Percentiles rank a stretch among this genome's conserved stretches.
Evolutionary conservation across 2,888 invertebrate species (phyloP).

Genomic region (Caenorhabditis drosophilae): DNA sequence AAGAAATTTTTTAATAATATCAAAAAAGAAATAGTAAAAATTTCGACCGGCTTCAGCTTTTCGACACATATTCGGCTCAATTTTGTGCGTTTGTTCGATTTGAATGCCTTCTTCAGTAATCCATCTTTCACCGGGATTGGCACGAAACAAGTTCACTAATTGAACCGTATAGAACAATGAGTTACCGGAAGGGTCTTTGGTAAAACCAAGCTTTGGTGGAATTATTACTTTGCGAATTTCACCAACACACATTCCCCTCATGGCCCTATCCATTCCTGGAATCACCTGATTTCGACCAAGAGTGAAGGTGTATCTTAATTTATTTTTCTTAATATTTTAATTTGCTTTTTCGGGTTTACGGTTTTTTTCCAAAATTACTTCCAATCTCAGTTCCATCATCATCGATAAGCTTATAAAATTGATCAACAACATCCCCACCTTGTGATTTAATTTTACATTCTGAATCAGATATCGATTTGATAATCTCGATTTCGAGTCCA

Average conservation of each 20-base stretch:
- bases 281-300: slow-evolving; percentile 31
- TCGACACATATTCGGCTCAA: slow-evolving; percentile 20
- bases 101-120: slow-evolving; percentile 36
- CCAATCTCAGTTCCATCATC: slow-evolving; percentile 62
- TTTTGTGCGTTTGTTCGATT: slow-evolving; percentile 40
- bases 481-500: slow-evolving; percentile 29
- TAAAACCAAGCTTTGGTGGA: slow-evolving; percentile 29
- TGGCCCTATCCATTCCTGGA: slow-evolving; percentile 36
- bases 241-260: slow-evolving; percentile 37
- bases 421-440: slow-evolving; percentile 48
- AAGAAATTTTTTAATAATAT: too few species aligned
- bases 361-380: slow-evolving; percentile 63
- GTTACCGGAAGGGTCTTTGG: slow-evolving; percentile 23
- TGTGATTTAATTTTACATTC: slow-evolving; percentile 28
- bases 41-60: slow-evolving; percentile 24
- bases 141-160: slow-evolving; percentile 32
- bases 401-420: slow-evolving; percentile 61
- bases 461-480: slow-evolving; percentile 6
- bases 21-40: background rate
- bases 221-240: slow-evolving; percentile 34
- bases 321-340: too few species aligned
- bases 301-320: slow-evolving; percentile 45
- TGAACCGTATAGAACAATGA: slow-evolving; percentile 35
- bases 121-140: slow-evolving; percentile 32
- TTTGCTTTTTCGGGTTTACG: too few species aligned